phyloP scores from a whole-genome alignment of 2,113 vertebrate species.

The Tenrec ecaudatus region DNA sequence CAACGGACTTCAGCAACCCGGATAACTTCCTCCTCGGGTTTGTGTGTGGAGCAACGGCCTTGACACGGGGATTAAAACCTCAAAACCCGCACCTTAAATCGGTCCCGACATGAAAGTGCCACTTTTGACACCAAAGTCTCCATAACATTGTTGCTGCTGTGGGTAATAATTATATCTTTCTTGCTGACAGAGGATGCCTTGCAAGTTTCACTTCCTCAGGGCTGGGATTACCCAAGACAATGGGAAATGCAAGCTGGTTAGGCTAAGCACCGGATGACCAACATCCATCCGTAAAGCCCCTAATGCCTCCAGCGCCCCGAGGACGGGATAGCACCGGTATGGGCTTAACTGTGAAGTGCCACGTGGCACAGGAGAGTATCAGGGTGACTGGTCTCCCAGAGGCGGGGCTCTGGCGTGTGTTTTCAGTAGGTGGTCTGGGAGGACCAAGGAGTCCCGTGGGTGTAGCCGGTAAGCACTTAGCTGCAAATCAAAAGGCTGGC shows the following conservation, averaged over 20 bases:
- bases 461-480: background rate
- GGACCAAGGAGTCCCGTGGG: background rate
- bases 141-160: constrained; percentile 63
- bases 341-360: background rate
- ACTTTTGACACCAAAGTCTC: constrained; percentile 69
- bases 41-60: background rate
- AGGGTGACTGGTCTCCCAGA: background rate
- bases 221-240: constrained; percentile 71
- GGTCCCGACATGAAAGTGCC: constrained; percentile 58
- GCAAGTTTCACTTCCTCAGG: constrained; percentile 67
- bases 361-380: background rate
- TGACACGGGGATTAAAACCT: background rate
- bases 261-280: constrained; percentile 60
- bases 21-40: background rate
- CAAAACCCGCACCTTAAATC: constrained; percentile 35
- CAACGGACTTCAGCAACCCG: background rate
- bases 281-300: constrained; percentile 60
- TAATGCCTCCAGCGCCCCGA: constrained; percentile 41
- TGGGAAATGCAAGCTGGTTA: constrained; percentile 48
- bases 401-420: background rate
- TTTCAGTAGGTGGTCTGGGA: background rate
- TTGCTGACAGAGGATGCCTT: constrained; percentile 60
- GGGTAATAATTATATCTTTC: constrained; percentile 76
- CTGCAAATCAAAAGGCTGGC: background rate
- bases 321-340: background rate